Evolutionary conservation across 1,140 invertebrate species (phyloP).

Genomic region (Drosophila sproati): DNA sequence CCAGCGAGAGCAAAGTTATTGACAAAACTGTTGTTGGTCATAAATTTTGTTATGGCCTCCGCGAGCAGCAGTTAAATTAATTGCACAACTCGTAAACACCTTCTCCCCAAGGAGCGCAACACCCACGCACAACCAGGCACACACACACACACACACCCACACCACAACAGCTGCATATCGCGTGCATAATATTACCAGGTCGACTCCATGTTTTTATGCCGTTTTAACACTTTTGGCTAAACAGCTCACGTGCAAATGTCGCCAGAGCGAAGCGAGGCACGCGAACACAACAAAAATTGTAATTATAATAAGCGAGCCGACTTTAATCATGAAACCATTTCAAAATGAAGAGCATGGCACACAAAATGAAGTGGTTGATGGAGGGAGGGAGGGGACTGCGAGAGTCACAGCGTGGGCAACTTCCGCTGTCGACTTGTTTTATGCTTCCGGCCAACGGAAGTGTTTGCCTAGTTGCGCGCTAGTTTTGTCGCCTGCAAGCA

Average conservation of each 20-base stretch:
- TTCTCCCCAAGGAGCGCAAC: constrained; percentile 38
- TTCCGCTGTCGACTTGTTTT: constrained; percentile 83
- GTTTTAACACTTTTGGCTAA: constrained; percentile 80
- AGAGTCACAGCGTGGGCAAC: constrained; percentile 54
- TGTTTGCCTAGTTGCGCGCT: constrained; percentile 82
- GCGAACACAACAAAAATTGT: constrained; percentile 64
- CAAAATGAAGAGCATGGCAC: constrained; percentile 9
- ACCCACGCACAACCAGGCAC: not conserved
- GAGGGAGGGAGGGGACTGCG: not conserved
- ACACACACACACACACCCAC: not conserved
- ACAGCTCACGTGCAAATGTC: constrained; percentile 77
- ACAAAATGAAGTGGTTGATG: not conserved
- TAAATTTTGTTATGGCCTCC: constrained; percentile 77
- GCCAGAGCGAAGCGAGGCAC: constrained; percentile 40
- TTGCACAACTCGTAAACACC: constrained; percentile 75
- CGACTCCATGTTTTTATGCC: constrained; percentile 56
- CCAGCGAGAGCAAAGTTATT: constrained; percentile 68
- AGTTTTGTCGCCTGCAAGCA: constrained; percentile 75
- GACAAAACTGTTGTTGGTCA: constrained; percentile 79
- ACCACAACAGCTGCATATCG: constrained; percentile 48
- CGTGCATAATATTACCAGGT: constrained; percentile 49
- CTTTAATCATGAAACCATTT: constrained; percentile 69
- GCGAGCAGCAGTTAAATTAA: constrained; percentile 80
- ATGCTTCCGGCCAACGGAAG: constrained; percentile 81
- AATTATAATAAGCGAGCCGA: constrained; percentile 73